phyloP scores from a whole-genome alignment of 2,113 vertebrate genomes.

The Neotragus pygmaeus region DNA sequence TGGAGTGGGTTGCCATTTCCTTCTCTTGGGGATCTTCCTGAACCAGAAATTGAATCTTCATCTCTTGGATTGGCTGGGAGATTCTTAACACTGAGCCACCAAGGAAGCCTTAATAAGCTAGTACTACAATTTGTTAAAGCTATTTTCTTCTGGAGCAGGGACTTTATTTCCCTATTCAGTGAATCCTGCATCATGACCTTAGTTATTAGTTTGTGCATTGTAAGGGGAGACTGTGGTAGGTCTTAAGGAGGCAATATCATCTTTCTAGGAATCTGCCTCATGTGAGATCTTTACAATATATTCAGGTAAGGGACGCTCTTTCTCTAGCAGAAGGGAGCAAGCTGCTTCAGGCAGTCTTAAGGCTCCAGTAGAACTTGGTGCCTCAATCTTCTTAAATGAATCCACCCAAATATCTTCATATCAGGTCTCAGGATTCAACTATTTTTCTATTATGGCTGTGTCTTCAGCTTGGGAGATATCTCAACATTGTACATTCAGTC shows the following conservation, averaged over 20 bases:
- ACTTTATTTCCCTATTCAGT: background rate
- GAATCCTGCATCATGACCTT: background rate
- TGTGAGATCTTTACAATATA: background rate
- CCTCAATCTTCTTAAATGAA: background rate
- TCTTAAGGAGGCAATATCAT: background rate
- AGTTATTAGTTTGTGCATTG: background rate
- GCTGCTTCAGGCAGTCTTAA: background rate
- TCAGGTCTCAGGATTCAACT: background rate
- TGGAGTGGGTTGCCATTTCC: background rate
- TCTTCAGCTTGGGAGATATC: background rate
- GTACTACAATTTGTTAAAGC: background rate
- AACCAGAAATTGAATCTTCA: background rate
- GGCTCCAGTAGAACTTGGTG: background rate
- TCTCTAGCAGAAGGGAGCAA: accelerated
- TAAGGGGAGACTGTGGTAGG: background rate
- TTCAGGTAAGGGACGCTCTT: background rate
- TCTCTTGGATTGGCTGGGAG: background rate
- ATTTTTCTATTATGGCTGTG: background rate
- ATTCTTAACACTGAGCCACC: background rate
- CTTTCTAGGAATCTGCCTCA: background rate
- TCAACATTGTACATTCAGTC: background rate
- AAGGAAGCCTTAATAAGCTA: background rate
- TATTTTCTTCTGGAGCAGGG: background rate
- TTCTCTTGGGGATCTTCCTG: background rate
- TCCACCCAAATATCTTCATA: too few relatives aligned